phyloP scores from a whole-genome alignment of 1,140 invertebrate species.

The Carcinoscorpius rotundicauda region DNA sequence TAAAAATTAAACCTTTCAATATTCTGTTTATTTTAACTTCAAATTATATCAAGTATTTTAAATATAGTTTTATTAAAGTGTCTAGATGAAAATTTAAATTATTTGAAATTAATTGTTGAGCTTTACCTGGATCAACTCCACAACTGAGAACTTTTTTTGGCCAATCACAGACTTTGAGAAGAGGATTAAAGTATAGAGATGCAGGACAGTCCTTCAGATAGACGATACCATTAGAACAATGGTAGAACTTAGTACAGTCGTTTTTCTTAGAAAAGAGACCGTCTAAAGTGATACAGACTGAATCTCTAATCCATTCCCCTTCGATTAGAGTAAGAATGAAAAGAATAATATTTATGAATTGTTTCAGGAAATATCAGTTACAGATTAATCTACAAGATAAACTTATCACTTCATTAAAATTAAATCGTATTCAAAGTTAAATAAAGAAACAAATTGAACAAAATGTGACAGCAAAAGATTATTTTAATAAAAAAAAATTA shows the following conservation, averaged over 20 bases:
- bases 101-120: not conserved
- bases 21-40: not conserved
- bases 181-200: constrained; percentile 22
- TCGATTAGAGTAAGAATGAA: no score
- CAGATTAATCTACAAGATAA: no score
- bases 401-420: no score
- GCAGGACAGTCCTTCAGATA: constrained; percentile 21
- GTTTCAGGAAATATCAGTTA: no score
- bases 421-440: no score
- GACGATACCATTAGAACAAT: constrained; percentile 23
- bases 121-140: not conserved
- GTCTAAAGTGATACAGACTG: not conserved
- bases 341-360: no score
- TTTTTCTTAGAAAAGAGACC: constrained; percentile 21
- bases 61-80: not conserved
- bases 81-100: not conserved
- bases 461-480: no score
- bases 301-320: not conserved
- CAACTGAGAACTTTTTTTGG: constrained; percentile 18
- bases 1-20: not conserved
- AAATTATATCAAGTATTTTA: not conserved
- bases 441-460: no score
- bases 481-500: no score
- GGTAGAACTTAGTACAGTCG: constrained; percentile 24
- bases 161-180: constrained; percentile 18